Percentiles rank a stretch among this genome's conserved stretches.
These are phyloP conservation scores for Brotula barbata DNA, from an alignment of 2,797 vertebrate species.

Conservation along the genomic window DNA sequence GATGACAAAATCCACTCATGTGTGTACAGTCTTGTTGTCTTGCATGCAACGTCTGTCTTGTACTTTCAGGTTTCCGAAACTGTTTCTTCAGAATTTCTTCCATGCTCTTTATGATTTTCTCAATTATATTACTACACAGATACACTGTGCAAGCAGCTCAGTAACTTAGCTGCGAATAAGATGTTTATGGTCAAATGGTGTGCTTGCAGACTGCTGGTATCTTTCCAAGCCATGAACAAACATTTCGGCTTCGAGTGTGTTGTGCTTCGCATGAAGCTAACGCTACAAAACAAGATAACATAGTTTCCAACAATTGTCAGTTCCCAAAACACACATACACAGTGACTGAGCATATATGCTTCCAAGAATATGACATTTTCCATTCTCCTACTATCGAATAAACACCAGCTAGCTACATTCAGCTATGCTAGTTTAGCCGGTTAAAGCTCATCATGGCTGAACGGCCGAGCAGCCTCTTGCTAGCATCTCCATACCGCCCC, in stretches of 20 bases:
- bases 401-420: conserved; percentile 11
- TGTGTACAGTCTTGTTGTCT: neutral
- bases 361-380: conserved; percentile 13
- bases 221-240: conserved; percentile 50
- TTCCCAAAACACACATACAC: conserved; percentile 30
- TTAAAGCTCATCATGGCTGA: conserved; percentile 78
- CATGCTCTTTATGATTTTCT: neutral
- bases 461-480: conserved; percentile 73
- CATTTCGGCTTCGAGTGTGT: conserved; percentile 45
- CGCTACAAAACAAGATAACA: conserved; percentile 41
- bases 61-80: neutral
- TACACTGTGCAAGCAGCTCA: too few species aligned
- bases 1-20: neutral
- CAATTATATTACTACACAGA: neutral
- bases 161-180: conserved; percentile 15
- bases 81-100: neutral
- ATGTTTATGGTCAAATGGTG: conserved; percentile 28
- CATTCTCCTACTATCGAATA: conserved; percentile 11
- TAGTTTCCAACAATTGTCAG: conserved; percentile 62
- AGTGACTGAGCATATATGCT: conserved; percentile 3
- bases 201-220: conserved; percentile 33
- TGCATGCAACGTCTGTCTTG: neutral
- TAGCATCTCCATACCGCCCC: conserved; percentile 75
- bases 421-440: conserved; percentile 66
- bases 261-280: conserved; percentile 70